phyloP scores from a whole-genome alignment of 2,113 vertebrate species.

The Gorsachius goisagi region DNA sequence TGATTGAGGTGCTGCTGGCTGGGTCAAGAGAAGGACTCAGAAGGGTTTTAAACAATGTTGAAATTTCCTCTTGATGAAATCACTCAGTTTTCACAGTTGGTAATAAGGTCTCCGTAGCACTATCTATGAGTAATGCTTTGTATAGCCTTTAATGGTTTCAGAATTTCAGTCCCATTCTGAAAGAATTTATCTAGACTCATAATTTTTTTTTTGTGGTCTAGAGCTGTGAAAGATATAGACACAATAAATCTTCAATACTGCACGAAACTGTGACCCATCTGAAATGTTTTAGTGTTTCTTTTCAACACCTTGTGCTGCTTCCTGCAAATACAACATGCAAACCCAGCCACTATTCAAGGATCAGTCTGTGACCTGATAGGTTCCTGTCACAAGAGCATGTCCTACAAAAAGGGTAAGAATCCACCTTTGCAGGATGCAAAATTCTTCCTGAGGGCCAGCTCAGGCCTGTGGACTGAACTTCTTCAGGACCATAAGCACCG shows the following conservation, averaged over 20 bases:
- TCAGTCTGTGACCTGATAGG: background rate
- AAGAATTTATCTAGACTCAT: background rate
- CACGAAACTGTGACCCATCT: background rate
- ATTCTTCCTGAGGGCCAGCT: background rate
- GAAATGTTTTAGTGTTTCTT: background rate
- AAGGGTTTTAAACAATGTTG: background rate
- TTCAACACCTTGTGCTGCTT: background rate
- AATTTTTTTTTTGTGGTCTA: background rate
- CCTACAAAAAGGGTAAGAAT: background rate
- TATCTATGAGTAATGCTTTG: background rate
- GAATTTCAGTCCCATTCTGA: background rate
- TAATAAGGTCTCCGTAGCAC: background rate
- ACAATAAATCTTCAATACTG: background rate
- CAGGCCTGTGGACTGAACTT: background rate
- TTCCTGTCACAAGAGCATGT: background rate
- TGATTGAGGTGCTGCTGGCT: background rate
- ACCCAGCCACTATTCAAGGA: background rate
- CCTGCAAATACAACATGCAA: background rate
- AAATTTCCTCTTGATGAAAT: background rate
- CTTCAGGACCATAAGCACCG: background rate
- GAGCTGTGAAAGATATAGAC: background rate
- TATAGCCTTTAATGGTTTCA: background rate
- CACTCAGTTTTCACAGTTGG: background rate
- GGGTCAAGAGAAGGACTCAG: background rate
- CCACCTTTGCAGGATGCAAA: background rate